These are phyloP conservation scores for Dendronephthya gigantea DNA, from an alignment of 64 coral and sea anemone species.

Conservation along the genomic window DNA sequence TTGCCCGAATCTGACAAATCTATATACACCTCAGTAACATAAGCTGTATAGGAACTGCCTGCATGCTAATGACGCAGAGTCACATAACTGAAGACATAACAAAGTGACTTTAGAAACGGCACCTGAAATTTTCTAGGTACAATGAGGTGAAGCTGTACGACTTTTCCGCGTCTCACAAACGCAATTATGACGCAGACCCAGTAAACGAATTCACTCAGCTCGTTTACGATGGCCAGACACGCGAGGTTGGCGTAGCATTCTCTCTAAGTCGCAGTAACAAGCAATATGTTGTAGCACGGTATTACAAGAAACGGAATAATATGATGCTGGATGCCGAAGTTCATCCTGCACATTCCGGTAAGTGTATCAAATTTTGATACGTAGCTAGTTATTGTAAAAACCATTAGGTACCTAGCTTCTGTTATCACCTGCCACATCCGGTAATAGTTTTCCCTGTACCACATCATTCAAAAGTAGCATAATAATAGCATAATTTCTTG, in stretches of 20 bases:
- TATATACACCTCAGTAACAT: no score
- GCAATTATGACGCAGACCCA: neutral
- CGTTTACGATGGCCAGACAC: neutral
- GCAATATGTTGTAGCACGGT: neutral
- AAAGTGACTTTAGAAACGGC: neutral
- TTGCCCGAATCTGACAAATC: no score
- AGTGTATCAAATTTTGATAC: no score
- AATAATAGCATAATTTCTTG: no score
- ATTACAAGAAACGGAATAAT: neutral
- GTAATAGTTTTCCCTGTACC: no score
- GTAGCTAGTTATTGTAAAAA: no score
- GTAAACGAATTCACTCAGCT: slow-evolving; percentile 4
- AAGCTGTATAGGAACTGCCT: no score
- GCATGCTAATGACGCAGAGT: no score
- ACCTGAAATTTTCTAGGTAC: neutral
- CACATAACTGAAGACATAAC: no score
- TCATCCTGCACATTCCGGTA: neutral
- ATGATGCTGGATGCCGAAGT: neutral
- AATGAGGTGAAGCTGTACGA: slow-evolving; percentile 12
- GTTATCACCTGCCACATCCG: no score
- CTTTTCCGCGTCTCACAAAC: neutral
- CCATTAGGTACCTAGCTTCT: no score
- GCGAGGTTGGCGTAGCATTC: neutral
- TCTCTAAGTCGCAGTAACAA: slow-evolving; percentile 2
- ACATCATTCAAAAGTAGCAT: no score